These are phyloP conservation scores for Limnephilus rhombicus DNA, from an alignment of 2,888 invertebrate species.

Conservation along the genomic window DNA sequence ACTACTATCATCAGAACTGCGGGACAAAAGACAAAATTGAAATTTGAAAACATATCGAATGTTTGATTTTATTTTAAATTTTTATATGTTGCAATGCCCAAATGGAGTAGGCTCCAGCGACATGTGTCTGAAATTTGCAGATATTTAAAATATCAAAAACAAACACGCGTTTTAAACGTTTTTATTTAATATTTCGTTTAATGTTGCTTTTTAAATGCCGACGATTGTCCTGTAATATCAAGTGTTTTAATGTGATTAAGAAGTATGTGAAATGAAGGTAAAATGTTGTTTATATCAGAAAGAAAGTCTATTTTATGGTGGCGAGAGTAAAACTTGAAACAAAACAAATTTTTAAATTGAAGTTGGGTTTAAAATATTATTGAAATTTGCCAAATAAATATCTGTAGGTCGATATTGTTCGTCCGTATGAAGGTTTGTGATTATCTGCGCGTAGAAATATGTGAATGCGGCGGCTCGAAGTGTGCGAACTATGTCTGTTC, in stretches of 20 bases:
- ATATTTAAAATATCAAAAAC: neutral
- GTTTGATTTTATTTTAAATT: neutral
- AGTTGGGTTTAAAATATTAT: neutral
- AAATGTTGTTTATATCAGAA: neutral
- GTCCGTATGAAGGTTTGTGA: slow-evolving; percentile 10
- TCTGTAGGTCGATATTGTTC: slow-evolving; percentile 2
- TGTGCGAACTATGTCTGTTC: neutral
- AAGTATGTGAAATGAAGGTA: neutral
- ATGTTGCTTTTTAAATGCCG: neutral
- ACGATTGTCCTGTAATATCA: neutral
- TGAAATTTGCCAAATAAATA: slow-evolving; percentile 24
- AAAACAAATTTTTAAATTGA: neutral
- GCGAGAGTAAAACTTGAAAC: neutral
- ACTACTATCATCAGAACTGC: neutral
- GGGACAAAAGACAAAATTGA: neutral
- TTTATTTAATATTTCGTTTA: neutral
- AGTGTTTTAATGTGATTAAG: neutral
- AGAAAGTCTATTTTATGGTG: neutral
- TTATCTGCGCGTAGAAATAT: neutral
- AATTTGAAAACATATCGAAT: slow-evolving; percentile 12
- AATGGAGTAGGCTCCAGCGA: neutral
- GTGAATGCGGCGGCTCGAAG: neutral
- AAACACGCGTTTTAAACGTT: neutral
- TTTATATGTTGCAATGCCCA: neutral
- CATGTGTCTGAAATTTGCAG: neutral